Base-by-base conservation (phyloP, 2,888 invertebrate species). In the Odontothrips loti region DNA sequence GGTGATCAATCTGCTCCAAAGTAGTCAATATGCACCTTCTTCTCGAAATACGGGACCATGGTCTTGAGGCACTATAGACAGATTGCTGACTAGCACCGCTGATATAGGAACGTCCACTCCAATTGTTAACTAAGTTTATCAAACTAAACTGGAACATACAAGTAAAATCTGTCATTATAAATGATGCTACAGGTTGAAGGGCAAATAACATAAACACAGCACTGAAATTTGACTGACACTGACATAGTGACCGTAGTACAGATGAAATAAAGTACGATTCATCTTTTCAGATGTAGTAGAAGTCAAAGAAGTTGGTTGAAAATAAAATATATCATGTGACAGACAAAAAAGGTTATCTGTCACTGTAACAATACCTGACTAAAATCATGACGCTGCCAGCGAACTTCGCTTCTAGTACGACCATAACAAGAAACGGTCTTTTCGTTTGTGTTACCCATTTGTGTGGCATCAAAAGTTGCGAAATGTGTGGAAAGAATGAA, bases 21-120 rank as follows among this genome's bases (percentile, higher is more conserved):
- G 3, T 51, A 63, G 63, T 79, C 48, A 23, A 51, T 43, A 75
- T 20, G 81, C 82, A 85, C 85, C 83, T 82, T 58, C 83, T 82
- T 81, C 85, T 83, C 20, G 85, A 85, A 20, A 84, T 82, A 85
- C 91, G 90, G 85, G 92, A 92, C 91, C 91, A 92, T 86, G 92
- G 91, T 86, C 91, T 84, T 47, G 90, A 90, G 86, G 90, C 89
- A 87, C 91, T 91, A 86, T 89, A 90, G 82, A 89, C 89, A 48
- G 91, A 91, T 87, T 90, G 90, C 86, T 89, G 90, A 86, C 91
- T 91, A 83, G 89, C 89, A 83, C 89, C 87, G 86, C 91, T 91
- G 83, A 88, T 87, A 87, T 90, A 90, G 84, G 91, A 91, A 85
- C 90, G 89, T 85, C 90, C 90, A 87, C 91, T 91, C 85, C 90